Evolutionary conservation across 2,113 vertebrate genomes (phyloP), one percentile per base, ranked within the genome.

Genomic region (Delphinapterus leucas): DNA sequence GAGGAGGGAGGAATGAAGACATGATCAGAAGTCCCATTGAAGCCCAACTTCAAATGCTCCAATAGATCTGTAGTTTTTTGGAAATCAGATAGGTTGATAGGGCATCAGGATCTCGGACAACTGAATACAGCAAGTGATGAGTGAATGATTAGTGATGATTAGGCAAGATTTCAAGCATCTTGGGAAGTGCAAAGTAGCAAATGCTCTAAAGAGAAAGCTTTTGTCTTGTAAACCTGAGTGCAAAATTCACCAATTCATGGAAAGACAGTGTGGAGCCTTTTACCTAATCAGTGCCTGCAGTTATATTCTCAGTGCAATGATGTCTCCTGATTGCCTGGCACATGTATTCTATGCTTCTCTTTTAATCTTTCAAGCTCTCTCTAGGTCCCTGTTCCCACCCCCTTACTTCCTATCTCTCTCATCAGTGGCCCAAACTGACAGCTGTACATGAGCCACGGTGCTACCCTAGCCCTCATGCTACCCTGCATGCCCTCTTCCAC

Each of bases 381-480:
- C 58, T 25, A 8, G 28, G 21, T 26, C 53, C 65, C 21, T 36
- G 9, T n/a, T 79, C 53, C 21, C 1, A 89, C 1, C 18, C 31
- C 4, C 11, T 84, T 36, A 25, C 9, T 65, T 15, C 4, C 17
- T 49, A 2, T 58, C 33, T 71, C 15, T 8, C 33, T 17, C 3
- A 1, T 2, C 7, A 85, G 7, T 31, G 26, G 8, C 58, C 61
- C 17, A 20, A 38, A 23, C 1, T 55, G 25, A 74, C 20, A 5
- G 1, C 0, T 44, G 31, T 31, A 9, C 21, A 31, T 28, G 38
- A 31, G 55, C 26, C 58, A 17, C 0, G 1, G 11, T 14, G 2
- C 1, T 53, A 33, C 6, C 8, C 38, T 15, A 68, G 28, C 6
- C 9, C 9, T 26, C 0, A 23, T 10, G 28, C 18, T 53, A 12